Percentiles rank a stretch among this genome's conserved stretches.
phyloP scores from a whole-genome alignment of 2,797 vertebrate species.

The Ataeniobius toweri region DNA sequence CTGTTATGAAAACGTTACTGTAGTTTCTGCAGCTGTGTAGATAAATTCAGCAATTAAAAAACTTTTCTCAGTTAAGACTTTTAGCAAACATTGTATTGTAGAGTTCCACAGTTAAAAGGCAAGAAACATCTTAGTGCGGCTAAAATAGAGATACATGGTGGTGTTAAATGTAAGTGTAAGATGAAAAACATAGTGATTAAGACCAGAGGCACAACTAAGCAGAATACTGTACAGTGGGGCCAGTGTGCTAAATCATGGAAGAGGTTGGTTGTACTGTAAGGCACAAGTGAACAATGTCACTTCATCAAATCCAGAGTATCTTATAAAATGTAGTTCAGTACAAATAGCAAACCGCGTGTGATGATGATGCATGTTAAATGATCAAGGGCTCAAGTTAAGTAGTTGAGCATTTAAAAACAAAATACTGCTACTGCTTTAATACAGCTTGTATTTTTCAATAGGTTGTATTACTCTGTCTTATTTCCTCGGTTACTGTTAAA shows the following conservation, averaged over 20 bases:
- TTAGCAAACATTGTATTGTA: slow-evolving; percentile 53
- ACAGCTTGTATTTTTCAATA: neutral
- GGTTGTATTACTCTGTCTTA: neutral
- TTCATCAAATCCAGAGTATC: neutral
- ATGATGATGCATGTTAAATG: neutral
- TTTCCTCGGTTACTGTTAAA: neutral
- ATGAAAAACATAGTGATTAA: slow-evolving; percentile 68
- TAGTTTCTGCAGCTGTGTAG: slow-evolving; percentile 25
- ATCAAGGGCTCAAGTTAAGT: neutral
- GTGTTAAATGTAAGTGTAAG: slow-evolving; percentile 77
- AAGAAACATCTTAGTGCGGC: slow-evolving; percentile 39
- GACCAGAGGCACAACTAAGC: slow-evolving; percentile 51
- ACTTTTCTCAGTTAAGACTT: slow-evolving; percentile 38
- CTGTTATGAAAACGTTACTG: slow-evolving; percentile 18
- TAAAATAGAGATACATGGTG: slow-evolving; percentile 53
- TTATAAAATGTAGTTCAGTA: neutral
- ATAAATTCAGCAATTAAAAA: slow-evolving; percentile 46
- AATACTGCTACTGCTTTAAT: neutral
- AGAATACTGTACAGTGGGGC: slow-evolving; percentile 38
- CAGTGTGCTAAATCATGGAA: neutral
- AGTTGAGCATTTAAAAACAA: neutral
- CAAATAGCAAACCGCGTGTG: neutral
- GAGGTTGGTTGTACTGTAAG: neutral
- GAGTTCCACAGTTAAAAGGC: slow-evolving; percentile 56
- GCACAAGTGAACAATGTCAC: neutral